Base-by-base conservation (phyloP, 2,888 invertebrate genomes). In the Hirtodrosophila confusa region DNA sequence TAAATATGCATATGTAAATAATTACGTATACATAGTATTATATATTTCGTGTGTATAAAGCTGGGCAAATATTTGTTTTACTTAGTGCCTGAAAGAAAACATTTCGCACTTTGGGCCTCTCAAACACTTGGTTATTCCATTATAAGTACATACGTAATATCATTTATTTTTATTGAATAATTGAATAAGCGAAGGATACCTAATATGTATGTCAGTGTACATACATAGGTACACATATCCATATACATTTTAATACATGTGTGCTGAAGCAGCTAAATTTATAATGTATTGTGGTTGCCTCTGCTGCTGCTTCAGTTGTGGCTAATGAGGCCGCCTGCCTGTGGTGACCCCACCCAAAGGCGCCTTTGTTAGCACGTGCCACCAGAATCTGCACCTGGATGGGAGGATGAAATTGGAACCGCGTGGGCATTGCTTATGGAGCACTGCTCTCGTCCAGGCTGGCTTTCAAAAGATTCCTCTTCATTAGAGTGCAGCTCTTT, bases 131-230 rank as follows among this genome's bases (percentile, higher is more conserved):
- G 58, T 61, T 67, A 66, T 71, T 77, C 77, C 68, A 79, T 74
- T 70, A 63, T 49, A 65, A 1, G 3, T 49, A 39, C 41, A 50
- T 66, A 60, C 66, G 41, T 67, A 58, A 71, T 71, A 79, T 67
- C 84, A 80, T 84, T 78, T 71, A 84, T 78, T 78, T 74, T 78
- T 83, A 83, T 80, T 84, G 70, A 84, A 84, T 83, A 83, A 83
- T 85, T 72, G 75, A 78, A 85, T 82, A 67, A 75, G 71, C 61
- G 55, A 58, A 68, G 37, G 43, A 40, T 54, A 51, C 24, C 47
- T 45, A 44, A 37, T n/a, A 33, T 53, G 39, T 24, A 17, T 27
- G 23, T 37, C 12, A 36, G 11, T 12, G 9, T 47, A 57, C 31
- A 56, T 35, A 40, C 23, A 39, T 47, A 24, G 58, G 43, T 51